phyloP scores from a whole-genome alignment of 2,888 invertebrate genomes.

The Thyatira batis region DNA sequence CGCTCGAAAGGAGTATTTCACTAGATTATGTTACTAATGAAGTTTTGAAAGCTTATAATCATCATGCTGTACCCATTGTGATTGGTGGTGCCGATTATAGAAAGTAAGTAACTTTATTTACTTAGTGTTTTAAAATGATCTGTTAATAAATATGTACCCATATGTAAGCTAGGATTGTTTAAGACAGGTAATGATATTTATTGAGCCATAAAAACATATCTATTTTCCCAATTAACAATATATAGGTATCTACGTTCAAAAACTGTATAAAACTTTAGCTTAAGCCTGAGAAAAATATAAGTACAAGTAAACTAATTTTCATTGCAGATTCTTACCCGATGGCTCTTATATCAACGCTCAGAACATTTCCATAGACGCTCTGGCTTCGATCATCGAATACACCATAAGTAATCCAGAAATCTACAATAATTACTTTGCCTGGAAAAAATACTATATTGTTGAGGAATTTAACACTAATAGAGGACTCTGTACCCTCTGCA shows the following conservation, averaged over 20 bases:
- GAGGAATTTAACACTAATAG: slow-evolving; percentile 28
- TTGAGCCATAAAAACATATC: too few relatives aligned
- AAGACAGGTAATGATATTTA: too few relatives aligned
- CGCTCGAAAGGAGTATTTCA: slow-evolving; percentile 45
- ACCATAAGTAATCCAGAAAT: slow-evolving; percentile 38
- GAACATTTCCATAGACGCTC: slow-evolving; percentile 27
- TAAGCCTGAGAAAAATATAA: too few relatives aligned
- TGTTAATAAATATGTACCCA: too few relatives aligned
- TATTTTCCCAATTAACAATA: too few relatives aligned
- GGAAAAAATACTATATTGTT: slow-evolving; percentile 57
- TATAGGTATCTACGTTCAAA: too few relatives aligned
- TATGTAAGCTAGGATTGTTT: too few relatives aligned
- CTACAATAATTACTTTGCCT: slow-evolving; percentile 50
- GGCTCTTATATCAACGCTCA: slow-evolving; percentile 58
- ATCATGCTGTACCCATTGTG: slow-evolving; percentile 85
- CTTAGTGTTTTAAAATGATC: background rate
- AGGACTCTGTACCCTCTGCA: slow-evolving; percentile 60
- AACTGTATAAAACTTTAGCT: too few relatives aligned
- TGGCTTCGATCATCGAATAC: slow-evolving; percentile 47
- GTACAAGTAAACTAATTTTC: slow-evolving; percentile 3
- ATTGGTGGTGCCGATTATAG: slow-evolving; percentile 85
- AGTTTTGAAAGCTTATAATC: slow-evolving; percentile 70
- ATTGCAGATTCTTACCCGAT: slow-evolving; percentile 62
- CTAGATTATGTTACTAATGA: slow-evolving; percentile 66
- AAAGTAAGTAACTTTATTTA: slow-evolving; percentile 60